Evolutionary conservation across 2,113 vertebrate genomes (phyloP).

Genomic region (Myodes glareolus): DNA sequence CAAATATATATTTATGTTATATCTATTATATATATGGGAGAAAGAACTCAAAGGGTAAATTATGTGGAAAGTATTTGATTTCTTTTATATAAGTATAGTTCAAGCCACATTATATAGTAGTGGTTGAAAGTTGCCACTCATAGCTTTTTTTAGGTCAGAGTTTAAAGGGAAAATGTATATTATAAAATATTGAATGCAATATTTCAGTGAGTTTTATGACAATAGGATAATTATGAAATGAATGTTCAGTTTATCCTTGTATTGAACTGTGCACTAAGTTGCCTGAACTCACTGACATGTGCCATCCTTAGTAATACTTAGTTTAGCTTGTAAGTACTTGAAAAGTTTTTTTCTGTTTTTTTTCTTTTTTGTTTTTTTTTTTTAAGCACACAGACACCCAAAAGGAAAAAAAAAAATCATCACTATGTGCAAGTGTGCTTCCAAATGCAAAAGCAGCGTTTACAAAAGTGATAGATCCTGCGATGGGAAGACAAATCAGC

Average conservation of each 20-base stretch:
- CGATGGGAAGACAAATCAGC: conserved; percentile 94
- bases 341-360: conserved; percentile 69
- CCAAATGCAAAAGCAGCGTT: conserved; percentile 86
- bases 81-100: background rate
- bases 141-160: background rate
- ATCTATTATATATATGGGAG: background rate
- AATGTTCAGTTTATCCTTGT: conserved; percentile 20
- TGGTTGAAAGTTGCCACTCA: background rate
- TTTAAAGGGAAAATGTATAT: background rate
- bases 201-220: conserved; percentile 11
- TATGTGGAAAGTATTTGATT: background rate
- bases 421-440: conserved; percentile 80
- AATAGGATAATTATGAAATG: background rate
- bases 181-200: conserved; percentile 17
- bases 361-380: background rate
- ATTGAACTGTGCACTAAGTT: background rate
- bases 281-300: conserved; percentile 62
- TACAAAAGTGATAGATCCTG: conserved; percentile 86
- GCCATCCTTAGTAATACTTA: conserved; percentile 65
- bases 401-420: conserved; percentile 76
- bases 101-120: background rate
- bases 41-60: background rate
- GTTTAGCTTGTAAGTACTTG: conserved; percentile 83
- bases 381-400: background rate
- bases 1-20: too few relatives aligned